These are phyloP conservation scores for Chironex yamaguchii DNA, from an alignment of 30 jellyfish, hydroid and myxozoan genomes.

Conservation along the genomic window DNA sequence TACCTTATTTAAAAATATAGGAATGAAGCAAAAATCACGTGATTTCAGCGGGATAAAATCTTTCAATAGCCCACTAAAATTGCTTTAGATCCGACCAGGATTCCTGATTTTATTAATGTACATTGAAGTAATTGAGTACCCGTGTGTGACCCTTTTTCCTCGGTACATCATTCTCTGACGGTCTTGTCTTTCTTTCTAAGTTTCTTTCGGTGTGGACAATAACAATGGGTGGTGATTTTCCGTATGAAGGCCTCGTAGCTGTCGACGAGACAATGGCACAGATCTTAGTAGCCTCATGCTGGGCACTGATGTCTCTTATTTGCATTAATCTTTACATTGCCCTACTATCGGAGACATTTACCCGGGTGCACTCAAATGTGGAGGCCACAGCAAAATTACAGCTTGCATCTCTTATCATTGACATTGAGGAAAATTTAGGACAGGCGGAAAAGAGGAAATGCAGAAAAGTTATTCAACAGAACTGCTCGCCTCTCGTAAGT, in stretches of 20 bases:
- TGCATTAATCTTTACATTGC: constrained; percentile 74
- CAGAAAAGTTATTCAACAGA: constrained; percentile 59
- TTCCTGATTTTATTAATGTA: no score
- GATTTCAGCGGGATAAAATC: no score
- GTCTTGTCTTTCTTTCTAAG: no score
- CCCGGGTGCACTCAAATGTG: constrained; percentile 69
- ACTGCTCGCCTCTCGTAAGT: constrained; percentile 74
- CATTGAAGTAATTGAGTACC: no score
- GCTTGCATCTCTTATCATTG: constrained; percentile 52
- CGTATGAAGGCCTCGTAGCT: constrained; percentile 69
- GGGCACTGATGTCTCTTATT: constrained; percentile 75
- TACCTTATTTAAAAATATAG: no score
- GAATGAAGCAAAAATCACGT: no score
- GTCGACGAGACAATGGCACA: constrained; percentile 79
- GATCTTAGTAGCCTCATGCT: constrained; percentile 65
- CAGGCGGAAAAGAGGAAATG: constrained; percentile 42
- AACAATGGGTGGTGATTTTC: constrained; percentile 74
- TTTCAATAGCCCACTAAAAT: no score
- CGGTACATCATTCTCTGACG: no score
- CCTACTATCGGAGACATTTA: constrained; percentile 56
- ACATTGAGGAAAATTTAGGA: constrained; percentile 23
- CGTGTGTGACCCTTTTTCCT: no score
- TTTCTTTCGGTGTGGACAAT: no score
- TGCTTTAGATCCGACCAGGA: no score
- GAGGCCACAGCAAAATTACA: constrained; percentile 69